Base-by-base conservation (phyloP, 2,797 vertebrate species). In the Esox masquinongy region DNA sequence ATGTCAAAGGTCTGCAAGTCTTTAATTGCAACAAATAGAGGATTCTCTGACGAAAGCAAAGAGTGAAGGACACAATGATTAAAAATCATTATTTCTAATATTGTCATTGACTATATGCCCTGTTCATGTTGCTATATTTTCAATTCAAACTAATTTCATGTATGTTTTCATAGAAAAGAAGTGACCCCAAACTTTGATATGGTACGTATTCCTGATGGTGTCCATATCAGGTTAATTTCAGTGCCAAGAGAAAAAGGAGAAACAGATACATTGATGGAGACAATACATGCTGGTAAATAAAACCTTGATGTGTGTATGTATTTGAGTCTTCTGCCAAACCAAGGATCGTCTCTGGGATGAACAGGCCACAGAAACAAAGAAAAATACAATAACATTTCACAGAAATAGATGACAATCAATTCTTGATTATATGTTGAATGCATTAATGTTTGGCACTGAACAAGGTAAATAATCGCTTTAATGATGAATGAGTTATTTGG, bases 281-380 rank as follows among this genome's bases (percentile, higher is more conserved):
- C 15, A 66, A 50, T n/a, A 68, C 70, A 47, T 34, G 17, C 72
- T 77, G 50, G 79, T 74, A 79, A 83, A 79, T 79, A 86, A 85
- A 82, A 83, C 79, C 85, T 73, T 76, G 1, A 59, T 59, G 47
- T 12, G 17, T 67, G 77, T 63, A 87, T 88, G 61, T 63, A 80
- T 84, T 83, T 72, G 39, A 8, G 9, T 61, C 74, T 78, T 79
- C 70, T 59, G 36, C 69, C 76, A 71, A 61, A 75, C 66, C 26
- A 51, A 31, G 74, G 79, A 76, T 86, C 74, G 78, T 31, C 72
- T 31, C 39, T 68, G 80, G 74, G 56, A 59, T 75, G 81, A 84
- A 74, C 79, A 68, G 68, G n/a, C 53, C 59, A 63, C 16, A 79
- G 75, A 63, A 69, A 70, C 77, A 74, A n/a, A 78, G 70, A 51